These are phyloP conservation scores for Parauchenoglanis ngamensis DNA, from an alignment of 2,797 vertebrate genomes.

Conservation along the genomic window DNA sequence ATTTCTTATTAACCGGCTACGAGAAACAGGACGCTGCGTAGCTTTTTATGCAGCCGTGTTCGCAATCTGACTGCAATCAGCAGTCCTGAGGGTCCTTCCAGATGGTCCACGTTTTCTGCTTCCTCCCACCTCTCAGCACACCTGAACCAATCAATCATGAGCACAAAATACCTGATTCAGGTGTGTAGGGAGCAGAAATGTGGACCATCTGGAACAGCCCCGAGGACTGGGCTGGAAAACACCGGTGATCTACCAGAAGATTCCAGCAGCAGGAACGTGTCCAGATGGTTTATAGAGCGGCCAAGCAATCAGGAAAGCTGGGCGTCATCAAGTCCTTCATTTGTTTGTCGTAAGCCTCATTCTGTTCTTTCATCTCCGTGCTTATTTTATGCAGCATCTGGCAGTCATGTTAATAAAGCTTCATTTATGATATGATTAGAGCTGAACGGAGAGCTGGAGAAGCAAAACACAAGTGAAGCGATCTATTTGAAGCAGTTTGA, in stretches of 20 bases:
- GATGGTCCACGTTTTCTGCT: not conserved
- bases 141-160: slow-evolving; percentile 31
- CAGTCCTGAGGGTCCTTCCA: slow-evolving; percentile 4
- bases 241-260: not conserved
- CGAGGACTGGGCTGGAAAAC: not conserved
- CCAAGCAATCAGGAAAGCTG: not conserved
- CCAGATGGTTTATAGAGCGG: not conserved
- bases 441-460: not conserved
- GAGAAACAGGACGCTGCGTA: not conserved
- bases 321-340: not conserved
- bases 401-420: not conserved
- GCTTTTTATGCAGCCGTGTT: not conserved
- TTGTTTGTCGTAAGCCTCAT: not conserved
- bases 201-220: not conserved
- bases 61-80: not conserved
- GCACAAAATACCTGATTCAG: slow-evolving; percentile 44
- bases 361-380: not conserved
- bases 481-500: not conserved
- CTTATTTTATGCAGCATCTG: not conserved
- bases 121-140: not conserved
- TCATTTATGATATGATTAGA: slow-evolving; percentile 11
- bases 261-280: not conserved
- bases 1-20: not conserved
- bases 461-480: not conserved
- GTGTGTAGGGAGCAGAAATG: slow-evolving; percentile 10